phyloP scores from a whole-genome alignment of 2,797 vertebrate species.

The Pitangus sulphuratus region DNA sequence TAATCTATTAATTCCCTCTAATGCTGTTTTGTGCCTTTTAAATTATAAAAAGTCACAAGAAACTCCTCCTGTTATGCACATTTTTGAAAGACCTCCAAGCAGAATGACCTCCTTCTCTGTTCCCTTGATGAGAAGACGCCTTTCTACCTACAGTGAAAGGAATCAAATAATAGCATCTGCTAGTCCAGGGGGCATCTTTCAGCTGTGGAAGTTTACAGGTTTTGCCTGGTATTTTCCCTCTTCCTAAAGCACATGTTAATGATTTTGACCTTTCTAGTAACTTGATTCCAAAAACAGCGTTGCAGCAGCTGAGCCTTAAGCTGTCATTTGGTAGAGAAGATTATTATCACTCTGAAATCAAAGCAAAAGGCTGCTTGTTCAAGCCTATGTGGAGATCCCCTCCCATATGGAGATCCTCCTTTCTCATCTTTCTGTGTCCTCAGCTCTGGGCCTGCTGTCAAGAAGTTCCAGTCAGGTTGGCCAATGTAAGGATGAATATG shows the following conservation, averaged over 20 bases:
- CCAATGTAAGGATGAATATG: neutral
- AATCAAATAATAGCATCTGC: constrained; percentile 34
- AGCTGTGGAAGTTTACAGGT: neutral
- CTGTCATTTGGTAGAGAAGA: constrained; percentile 36
- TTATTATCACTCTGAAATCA: constrained; percentile 14
- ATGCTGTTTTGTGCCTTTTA: neutral
- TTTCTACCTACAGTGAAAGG: constrained; percentile 11
- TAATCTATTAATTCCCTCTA: neutral
- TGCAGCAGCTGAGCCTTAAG: constrained; percentile 19
- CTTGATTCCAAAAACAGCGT: constrained; percentile 56
- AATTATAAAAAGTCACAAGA: constrained; percentile 7
- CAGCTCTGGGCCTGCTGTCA: neutral
- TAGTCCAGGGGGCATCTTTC: constrained; percentile 4
- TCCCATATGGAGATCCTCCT: neutral
- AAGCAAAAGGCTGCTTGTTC: constrained; percentile 4
- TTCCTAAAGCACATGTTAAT: constrained; percentile 35
- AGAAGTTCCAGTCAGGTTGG: neutral
- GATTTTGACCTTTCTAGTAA: constrained; percentile 68
- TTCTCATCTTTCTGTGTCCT: neutral
- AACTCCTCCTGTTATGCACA: neutral
- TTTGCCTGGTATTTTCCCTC: constrained; percentile 52
- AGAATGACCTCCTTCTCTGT: constrained; percentile 37
- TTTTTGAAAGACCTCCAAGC: constrained; percentile 4
- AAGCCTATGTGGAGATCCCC: neutral
- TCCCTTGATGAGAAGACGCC: constrained; percentile 8